phyloP scores from a whole-genome alignment of 2,113 vertebrate genomes.

The Melospiza georgiana region DNA sequence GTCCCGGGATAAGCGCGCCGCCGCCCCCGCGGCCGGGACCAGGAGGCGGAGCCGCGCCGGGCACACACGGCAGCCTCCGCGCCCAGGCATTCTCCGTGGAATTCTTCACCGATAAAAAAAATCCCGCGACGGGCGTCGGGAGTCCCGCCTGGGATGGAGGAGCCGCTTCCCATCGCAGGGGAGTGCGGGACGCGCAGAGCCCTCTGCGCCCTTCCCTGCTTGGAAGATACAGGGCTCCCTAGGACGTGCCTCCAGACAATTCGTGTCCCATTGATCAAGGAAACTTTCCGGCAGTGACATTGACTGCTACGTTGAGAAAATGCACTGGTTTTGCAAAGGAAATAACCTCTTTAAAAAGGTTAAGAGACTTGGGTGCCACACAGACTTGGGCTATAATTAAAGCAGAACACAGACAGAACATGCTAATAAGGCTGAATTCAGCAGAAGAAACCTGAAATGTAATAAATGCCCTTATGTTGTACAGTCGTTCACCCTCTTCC shows the following conservation, averaged over 20 bases:
- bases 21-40: neutral
- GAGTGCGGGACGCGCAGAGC: fast-evolving
- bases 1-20: neutral
- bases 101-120: neutral
- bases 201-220: neutral
- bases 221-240: neutral
- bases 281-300: neutral
- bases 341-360: neutral
- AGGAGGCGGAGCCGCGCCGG: neutral
- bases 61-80: neutral
- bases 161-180: neutral
- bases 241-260: fast-evolving
- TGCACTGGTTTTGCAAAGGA: neutral
- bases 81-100: neutral
- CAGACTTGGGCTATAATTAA: neutral
- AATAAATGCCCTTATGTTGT: neutral
- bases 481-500: neutral
- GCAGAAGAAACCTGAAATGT: neutral
- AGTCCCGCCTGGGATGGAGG: neutral
- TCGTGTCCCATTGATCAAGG: fast-evolving
- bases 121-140: too few relatives aligned
- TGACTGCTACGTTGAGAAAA: neutral
- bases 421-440: neutral
- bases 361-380: neutral
- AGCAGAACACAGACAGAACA: neutral